A percentile compares a stretch with the other conserved stretches of the same genome.
phyloP scores from a whole-genome alignment of 2,797 vertebrate genomes.

The Lophius americanus region DNA sequence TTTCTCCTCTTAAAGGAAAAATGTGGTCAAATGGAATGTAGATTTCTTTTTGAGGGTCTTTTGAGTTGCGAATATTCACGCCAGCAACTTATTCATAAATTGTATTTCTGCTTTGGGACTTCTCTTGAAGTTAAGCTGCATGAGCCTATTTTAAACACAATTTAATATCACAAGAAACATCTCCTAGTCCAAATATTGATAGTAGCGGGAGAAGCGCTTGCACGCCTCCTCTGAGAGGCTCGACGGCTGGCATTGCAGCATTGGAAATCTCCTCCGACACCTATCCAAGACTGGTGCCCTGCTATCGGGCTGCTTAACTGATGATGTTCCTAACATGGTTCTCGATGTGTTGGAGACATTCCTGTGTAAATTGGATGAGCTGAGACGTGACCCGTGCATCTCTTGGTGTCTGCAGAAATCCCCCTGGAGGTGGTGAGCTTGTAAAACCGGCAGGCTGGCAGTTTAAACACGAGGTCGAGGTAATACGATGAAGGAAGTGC shows the following conservation, averaged over 20 bases:
- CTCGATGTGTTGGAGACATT: not conserved
- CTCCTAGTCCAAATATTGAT: not conserved
- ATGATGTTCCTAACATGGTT: not conserved
- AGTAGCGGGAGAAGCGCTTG: not conserved
- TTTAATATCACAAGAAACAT: too few relatives aligned
- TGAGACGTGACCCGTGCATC: not conserved
- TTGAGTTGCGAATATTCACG: too few relatives aligned
- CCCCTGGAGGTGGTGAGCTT: not conserved
- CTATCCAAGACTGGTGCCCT: not conserved
- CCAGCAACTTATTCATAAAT: too few relatives aligned
- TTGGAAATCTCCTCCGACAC: not conserved
- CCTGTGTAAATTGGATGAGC: not conserved
- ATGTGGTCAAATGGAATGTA: too few relatives aligned
- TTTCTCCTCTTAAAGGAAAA: too few relatives aligned
- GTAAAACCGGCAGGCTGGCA: conserved; percentile 7
- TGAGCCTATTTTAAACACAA: too few relatives aligned
- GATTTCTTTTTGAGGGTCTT: too few relatives aligned
- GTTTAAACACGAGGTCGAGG: conserved; percentile 1
- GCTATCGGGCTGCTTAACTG: not conserved
- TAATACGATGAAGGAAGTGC: not conserved
- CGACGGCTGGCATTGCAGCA: not conserved
- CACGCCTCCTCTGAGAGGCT: not conserved
- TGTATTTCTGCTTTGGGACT: too few relatives aligned
- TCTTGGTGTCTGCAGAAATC: not conserved
- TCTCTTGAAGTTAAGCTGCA: too few relatives aligned